Evolutionary conservation across 1,140 invertebrate species (phyloP).

Genomic region (Drosophila subobscura): DNA sequence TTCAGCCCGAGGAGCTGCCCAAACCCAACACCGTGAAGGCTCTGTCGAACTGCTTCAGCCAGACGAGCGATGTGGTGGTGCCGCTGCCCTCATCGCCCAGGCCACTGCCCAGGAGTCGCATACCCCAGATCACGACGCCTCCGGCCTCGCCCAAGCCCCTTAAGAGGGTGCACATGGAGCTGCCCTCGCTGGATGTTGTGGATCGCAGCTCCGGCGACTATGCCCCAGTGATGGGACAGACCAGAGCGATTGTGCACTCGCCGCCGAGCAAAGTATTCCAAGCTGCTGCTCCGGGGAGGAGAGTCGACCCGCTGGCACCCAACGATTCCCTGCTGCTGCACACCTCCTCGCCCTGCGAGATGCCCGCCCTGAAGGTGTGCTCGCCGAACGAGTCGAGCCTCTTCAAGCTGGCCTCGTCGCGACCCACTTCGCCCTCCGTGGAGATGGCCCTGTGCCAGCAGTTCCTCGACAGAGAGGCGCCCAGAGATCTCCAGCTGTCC

Average conservation of each 20-base stretch:
- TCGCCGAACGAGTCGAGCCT: slow-evolving; percentile 73
- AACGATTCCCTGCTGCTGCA: slow-evolving; percentile 59
- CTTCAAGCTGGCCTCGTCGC: slow-evolving; percentile 66
- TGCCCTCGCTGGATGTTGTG: slow-evolving; percentile 41
- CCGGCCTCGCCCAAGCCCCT: slow-evolving; percentile 62
- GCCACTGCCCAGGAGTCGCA: slow-evolving; percentile 67
- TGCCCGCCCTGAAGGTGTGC: slow-evolving; percentile 60
- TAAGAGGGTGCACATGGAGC: slow-evolving; percentile 16
- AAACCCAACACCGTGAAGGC: slow-evolving; percentile 78
- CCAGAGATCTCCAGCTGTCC: slow-evolving; percentile 40
- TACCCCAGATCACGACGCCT: slow-evolving; percentile 75
- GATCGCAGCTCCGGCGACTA: slow-evolving; percentile 65
- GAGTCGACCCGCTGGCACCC: slow-evolving; percentile 54
- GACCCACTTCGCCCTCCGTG: slow-evolving; percentile 61
- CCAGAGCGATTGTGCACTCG: slow-evolving; percentile 62
- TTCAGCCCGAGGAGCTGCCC: slow-evolving; percentile 73
- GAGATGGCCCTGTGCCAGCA: slow-evolving; percentile 54
- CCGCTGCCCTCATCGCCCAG: slow-evolving; percentile 47
- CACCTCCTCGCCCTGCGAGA: slow-evolving; percentile 53
- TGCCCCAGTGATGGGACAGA: slow-evolving; percentile 61
- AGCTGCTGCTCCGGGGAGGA: background rate
- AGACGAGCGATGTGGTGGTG: slow-evolving; percentile 12
- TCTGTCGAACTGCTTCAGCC: slow-evolving; percentile 72
- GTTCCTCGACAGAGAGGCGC: slow-evolving; percentile 51
- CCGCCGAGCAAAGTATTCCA: slow-evolving; percentile 41